Base-by-base conservation (phyloP, 2,888 invertebrate genomes). In the Belgica antarctica region DNA sequence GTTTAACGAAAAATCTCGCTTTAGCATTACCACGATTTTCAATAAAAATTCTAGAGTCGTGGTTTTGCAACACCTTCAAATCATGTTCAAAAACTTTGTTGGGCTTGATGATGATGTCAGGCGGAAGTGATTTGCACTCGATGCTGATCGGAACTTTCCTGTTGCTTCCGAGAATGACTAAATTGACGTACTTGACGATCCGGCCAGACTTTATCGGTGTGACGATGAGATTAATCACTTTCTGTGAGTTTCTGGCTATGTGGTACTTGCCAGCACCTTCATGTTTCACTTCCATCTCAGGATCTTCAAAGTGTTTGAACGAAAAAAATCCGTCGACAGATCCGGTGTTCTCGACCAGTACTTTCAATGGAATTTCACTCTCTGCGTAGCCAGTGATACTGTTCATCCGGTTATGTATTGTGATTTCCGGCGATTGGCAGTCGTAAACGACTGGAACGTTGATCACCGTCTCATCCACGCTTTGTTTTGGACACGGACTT, bases 101-200 rank as follows among this genome's bases (percentile, higher is more conserved):
- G 4, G 69, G 69, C 10, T 57, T 59, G 12, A 69, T 34, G 24
- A 69, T 15, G 22, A 69, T 36, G n/a, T 69, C 59, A 3, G 59
- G 59, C 31, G 69, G 34, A 34, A 59, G 24, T 22, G 69, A 31
- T 27, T 69, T 57, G 69, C 69, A 69, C 12, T 69, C 69, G 22
- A 69, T 69, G 19, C n/a, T 28, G 24, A 69, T 59, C 1, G 69
- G 59, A 69, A 59, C 31, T 36, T 59, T 69, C 22, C 41, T 57
- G 19, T 59, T 59, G 57, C 57, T 69, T 15, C 69, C 69, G 8
- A 69, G 25, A 15, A 24, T 36, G 10, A 36, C 17, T 0, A 69
- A n/a, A 27, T 69, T 12, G 1, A 59, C 15, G 28, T 31, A 15
- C 19, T 69, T 69, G 1, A 59, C 8, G 22, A 69, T 69, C 27